Base-by-base conservation (phyloP, 2,113 vertebrate genomes). In the Lampris incognitus region DNA sequence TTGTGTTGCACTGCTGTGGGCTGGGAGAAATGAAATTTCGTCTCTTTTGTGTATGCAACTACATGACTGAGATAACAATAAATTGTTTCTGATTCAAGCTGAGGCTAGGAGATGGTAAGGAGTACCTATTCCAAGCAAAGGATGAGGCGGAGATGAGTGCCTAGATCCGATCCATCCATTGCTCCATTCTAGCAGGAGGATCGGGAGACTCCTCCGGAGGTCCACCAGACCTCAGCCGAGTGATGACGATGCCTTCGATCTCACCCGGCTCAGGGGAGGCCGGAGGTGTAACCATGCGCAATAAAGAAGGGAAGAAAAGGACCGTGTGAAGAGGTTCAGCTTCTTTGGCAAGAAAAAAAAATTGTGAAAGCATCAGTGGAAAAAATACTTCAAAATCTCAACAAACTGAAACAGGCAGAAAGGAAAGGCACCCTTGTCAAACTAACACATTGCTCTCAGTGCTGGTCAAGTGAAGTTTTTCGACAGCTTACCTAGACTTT, bases 271-370 rank as follows among this genome's bases (percentile, higher is more conserved):
- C 93, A 2, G 91, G 82, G 1, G 92, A 94, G 0, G 91, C 94
- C 4, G 96, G 93, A 24, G 87, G 93, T 0, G 95, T 96, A 2
- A 93, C 93, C 56, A 93, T 97, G 88, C 96, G 97, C 68, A 94
- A 93, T 92, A 97, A 96, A 79, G 97, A 98, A 0, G 94, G 95
- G 66, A 95, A 89, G 96, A 97, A 39, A 95, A 93, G 70, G 96
- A 96, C 78, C 91, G 96, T 1, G 96, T 97, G 85, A 98, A 97
- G 86, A 95, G 97, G 74, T 97, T 98, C 94, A 98, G 97, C 90
- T 98, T 98, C 93, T 98, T 97, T 83, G 95, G 96, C 90, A 98
- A 98, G 94, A 98, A 94, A 82, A 96, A 97, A 90, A 97, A 95
- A 85, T 79, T 76, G 79, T 75, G 11, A 64, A 81, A 76, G 41